phyloP scores from a whole-genome alignment of 2,888 invertebrate species.

The Brachyopa scutellaris region DNA sequence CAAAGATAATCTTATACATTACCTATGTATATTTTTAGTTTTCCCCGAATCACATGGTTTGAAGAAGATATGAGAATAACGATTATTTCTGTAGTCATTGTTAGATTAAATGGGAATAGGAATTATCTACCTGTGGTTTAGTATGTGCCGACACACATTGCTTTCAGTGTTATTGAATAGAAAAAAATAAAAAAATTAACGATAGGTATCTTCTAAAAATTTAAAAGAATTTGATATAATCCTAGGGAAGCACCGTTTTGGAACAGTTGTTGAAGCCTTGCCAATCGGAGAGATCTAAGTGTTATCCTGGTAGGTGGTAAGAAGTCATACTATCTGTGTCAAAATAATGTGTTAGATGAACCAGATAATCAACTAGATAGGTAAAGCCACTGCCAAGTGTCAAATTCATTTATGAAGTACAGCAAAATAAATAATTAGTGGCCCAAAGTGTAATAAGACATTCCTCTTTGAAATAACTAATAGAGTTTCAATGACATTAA shows the following conservation, averaged over 20 bases:
- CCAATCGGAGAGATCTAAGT: neutral
- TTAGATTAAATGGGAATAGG: neutral
- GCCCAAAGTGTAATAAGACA: no score
- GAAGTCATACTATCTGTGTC: neutral
- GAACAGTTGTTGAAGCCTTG: constrained; percentile 16
- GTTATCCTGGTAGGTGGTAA: neutral
- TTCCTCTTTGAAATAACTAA: no score
- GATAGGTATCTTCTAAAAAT: neutral
- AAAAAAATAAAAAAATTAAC: no score
- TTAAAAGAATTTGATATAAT: constrained; percentile 11
- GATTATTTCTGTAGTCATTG: neutral
- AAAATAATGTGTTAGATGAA: no score
- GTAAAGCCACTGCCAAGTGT: no score
- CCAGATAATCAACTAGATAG: no score
- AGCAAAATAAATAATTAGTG: no score
- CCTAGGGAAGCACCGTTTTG: neutral
- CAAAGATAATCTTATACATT: constrained; percentile 41
- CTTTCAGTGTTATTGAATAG: neutral
- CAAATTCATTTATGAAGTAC: no score
- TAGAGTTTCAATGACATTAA: no score
- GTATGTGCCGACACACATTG: no score
- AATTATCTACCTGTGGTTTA: constrained; percentile 41
- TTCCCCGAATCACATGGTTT: constrained; percentile 41
- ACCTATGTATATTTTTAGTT: constrained; percentile 9
- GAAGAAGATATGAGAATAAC: constrained; percentile 17